Conservation (phyloP, 30 jellyfish, hydroid and myxozoan species). For the Cassiopea andromeda region DNA sequence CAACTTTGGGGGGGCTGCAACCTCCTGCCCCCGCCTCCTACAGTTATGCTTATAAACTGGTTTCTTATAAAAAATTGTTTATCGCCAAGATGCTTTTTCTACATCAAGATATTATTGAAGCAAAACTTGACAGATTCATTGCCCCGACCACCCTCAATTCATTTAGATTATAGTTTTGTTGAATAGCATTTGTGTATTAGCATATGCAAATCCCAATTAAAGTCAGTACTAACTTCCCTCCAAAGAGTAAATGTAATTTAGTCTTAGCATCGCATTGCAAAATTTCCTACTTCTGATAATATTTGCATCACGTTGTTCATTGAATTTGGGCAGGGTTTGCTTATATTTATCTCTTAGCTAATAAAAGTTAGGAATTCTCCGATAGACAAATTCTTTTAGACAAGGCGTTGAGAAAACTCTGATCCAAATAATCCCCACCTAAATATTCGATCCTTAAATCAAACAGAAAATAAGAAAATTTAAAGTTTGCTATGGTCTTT, state of each 20-base stretch:
- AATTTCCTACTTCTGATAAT: background rate
- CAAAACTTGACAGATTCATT: too few relatives aligned
- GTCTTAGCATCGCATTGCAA: background rate
- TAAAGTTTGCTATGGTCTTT: background rate
- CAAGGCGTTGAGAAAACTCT: background rate
- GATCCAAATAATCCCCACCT: background rate
- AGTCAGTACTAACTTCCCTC: too few relatives aligned
- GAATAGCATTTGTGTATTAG: too few relatives aligned
- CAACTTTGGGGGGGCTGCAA: too few relatives aligned
- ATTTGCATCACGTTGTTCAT: background rate
- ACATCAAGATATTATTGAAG: too few relatives aligned
- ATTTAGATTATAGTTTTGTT: too few relatives aligned
- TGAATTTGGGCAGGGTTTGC: background rate
- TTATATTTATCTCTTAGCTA: background rate
- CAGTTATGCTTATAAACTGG: too few relatives aligned
- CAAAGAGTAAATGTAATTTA: background rate
- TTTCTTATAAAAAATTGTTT: too few relatives aligned
- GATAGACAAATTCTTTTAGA: background rate
- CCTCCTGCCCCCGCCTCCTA: too few relatives aligned
- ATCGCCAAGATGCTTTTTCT: too few relatives aligned
- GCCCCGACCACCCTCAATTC: too few relatives aligned
- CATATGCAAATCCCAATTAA: too few relatives aligned
- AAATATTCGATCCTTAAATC: background rate
- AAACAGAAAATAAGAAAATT: background rate
- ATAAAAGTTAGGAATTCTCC: background rate